Evolutionary conservation across 2,113 vertebrate genomes (phyloP).

Genomic region (Proteles cristata): DNA sequence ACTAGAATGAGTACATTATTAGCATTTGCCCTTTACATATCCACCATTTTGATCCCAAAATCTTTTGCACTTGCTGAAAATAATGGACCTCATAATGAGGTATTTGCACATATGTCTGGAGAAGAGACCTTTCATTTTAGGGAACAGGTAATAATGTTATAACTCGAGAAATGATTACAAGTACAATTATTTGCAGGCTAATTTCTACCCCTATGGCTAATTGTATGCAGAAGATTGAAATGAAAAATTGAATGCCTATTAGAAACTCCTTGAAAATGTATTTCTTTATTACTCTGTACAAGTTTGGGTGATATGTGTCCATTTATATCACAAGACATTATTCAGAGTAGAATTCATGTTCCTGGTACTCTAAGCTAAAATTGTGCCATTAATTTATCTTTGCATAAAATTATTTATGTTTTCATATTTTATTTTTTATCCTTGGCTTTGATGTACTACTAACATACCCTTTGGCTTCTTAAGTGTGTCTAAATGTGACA

Average conservation of each 20-base stretch:
- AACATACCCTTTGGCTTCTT: not conserved
- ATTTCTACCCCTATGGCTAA: slow-evolving; percentile 48
- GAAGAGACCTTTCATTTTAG: slow-evolving; percentile 33
- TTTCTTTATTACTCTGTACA: slow-evolving; percentile 6
- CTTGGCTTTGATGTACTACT: not conserved
- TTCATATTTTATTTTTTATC: not conserved
- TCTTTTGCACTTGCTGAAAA: not conserved
- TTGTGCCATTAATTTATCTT: not conserved
- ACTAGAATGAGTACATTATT: not conserved
- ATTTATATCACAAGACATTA: not conserved
- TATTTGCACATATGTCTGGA: slow-evolving; percentile 26
- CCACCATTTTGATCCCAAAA: not conserved
- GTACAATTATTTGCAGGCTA: slow-evolving; percentile 50
- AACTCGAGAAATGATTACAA: slow-evolving; percentile 52
- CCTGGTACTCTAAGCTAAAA: not conserved
- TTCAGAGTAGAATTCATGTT: not conserved
- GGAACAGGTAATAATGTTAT: slow-evolving; percentile 42
- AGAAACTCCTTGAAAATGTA: not conserved
- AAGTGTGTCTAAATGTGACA: not conserved
- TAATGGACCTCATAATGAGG: slow-evolving; percentile 46
- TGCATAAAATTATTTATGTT: not conserved
- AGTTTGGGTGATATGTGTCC: not conserved
- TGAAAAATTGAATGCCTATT: slow-evolving; percentile 39
- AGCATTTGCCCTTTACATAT: not conserved
- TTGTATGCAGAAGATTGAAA: slow-evolving; percentile 54